phyloP scores from a whole-genome alignment of 2,888 invertebrate genomes.

The Epicampocera succincta region DNA sequence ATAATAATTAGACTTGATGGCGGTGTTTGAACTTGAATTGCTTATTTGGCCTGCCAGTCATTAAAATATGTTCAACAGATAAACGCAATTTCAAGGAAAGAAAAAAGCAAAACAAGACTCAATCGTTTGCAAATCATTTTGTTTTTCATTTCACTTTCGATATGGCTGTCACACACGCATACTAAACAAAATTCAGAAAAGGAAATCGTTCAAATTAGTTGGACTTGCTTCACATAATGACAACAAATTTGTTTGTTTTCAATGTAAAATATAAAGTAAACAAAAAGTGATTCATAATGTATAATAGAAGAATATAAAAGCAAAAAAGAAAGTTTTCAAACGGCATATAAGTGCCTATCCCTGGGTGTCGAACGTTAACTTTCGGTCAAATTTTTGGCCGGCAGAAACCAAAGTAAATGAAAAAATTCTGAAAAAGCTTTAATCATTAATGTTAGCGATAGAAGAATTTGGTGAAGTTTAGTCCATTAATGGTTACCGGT shows the following conservation, averaged over 20 bases:
- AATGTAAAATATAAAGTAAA: too few relatives aligned
- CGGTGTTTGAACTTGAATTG: constrained; percentile 62
- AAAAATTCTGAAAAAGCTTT: too few relatives aligned
- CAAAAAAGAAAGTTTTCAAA: too few relatives aligned
- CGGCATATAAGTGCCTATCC: too few relatives aligned
- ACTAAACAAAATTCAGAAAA: background rate
- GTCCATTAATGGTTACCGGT: too few relatives aligned
- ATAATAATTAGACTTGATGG: constrained; percentile 44
- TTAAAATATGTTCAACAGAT: constrained; percentile 28
- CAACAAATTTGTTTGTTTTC: background rate
- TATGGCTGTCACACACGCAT: constrained; percentile 16
- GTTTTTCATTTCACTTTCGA: constrained; percentile 36
- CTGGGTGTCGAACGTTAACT: too few relatives aligned
- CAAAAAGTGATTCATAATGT: too few relatives aligned
- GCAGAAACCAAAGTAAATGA: too few relatives aligned
- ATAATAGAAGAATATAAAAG: too few relatives aligned
- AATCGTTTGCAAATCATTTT: background rate
- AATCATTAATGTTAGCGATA: too few relatives aligned
- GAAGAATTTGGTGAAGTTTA: too few relatives aligned
- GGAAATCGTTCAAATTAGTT: constrained; percentile 10
- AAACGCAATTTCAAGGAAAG: constrained; percentile 11
- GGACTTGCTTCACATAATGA: background rate
- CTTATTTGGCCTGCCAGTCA: constrained; percentile 13
- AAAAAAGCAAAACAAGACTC: background rate
- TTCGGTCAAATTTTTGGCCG: too few relatives aligned